Base-by-base conservation (phyloP, 2,888 invertebrate genomes). In the Acheta domesticus region DNA sequence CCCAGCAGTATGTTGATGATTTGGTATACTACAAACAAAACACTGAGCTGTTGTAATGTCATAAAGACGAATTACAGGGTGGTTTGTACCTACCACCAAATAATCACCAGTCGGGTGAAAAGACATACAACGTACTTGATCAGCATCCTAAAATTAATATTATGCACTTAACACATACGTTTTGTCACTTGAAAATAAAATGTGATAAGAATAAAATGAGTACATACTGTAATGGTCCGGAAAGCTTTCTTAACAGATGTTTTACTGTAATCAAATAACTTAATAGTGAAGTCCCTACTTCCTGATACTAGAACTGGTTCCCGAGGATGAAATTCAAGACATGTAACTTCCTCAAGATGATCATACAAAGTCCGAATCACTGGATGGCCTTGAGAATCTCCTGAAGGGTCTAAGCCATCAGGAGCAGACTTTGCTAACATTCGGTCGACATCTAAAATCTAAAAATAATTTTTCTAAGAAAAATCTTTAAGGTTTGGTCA, bases 361-460 rank as follows among this genome's bases (percentile, higher is more conserved):
- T 99, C 99, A 85, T 98, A 98, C 82, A 99, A 88, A 0, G 99
- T 99, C 82, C 99, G 90, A 83, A 99, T 99, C 73, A 99, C 99
- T 0, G 99, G 99, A 88, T 99, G 99, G 0, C 98, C 97, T 83
- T 98, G 95, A 80, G 94, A 95, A 86, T 93, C 94, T 20, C 48
- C 50, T 76, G 36, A 21, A 36, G 36, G 76, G 20, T 76, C 76
- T 21, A 20, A 20, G 20, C 75, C 75, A 84, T 96, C 95, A 0
- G 95, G 97, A 0, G 97, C 95, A n/a, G 97, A 98, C 86, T 99
- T 98, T 0, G 98, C 97, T 85, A 99, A 87, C 97, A 99, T 99
- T 81, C 99, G 91, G 85, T 99, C 99, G n/a, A 99, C 99, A 85
- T 99, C 99, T 82, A 99, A 88, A 84, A 99, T 98, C 93, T 93